These are phyloP conservation scores for Natator depressus DNA, from an alignment of 2,113 vertebrate species.

Conservation along the genomic window DNA sequence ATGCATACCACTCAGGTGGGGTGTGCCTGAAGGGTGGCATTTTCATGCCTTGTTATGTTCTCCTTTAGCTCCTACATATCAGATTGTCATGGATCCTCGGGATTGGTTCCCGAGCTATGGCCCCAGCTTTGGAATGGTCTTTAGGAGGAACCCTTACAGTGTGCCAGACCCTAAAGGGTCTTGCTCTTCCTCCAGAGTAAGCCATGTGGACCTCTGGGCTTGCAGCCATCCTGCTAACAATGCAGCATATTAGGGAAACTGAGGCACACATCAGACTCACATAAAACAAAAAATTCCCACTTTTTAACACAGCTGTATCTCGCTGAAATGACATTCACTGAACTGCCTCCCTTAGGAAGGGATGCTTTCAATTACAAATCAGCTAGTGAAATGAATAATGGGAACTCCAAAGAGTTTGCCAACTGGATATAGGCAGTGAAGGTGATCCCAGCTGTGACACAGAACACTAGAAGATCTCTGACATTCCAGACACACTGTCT, in stretches of 20 bases:
- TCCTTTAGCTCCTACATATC: background rate
- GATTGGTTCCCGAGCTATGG: background rate
- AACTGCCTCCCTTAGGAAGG: background rate
- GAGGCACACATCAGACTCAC: too few relatives aligned
- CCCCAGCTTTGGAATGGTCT: background rate
- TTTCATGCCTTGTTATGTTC: background rate
- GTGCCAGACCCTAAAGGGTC: too few relatives aligned
- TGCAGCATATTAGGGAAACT: too few relatives aligned
- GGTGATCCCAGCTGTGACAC: background rate
- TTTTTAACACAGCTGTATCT: background rate
- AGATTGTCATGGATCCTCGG: background rate
- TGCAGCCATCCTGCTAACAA: too few relatives aligned
- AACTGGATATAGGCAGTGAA: background rate
- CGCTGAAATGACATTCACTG: background rate
- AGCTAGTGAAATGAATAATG: background rate
- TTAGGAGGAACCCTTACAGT: background rate
- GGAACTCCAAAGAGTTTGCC: background rate
- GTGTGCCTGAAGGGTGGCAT: background rate
- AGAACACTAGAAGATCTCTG: background rate
- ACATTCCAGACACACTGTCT: accelerated
- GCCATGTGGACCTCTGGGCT: too few relatives aligned
- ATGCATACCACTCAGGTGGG: background rate
- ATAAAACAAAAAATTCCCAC: background rate
- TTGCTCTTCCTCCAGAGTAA: too few relatives aligned
- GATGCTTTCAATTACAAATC: background rate